Base-by-base conservation (phyloP, 2,797 vertebrate species). In the Mycteria americana region DNA sequence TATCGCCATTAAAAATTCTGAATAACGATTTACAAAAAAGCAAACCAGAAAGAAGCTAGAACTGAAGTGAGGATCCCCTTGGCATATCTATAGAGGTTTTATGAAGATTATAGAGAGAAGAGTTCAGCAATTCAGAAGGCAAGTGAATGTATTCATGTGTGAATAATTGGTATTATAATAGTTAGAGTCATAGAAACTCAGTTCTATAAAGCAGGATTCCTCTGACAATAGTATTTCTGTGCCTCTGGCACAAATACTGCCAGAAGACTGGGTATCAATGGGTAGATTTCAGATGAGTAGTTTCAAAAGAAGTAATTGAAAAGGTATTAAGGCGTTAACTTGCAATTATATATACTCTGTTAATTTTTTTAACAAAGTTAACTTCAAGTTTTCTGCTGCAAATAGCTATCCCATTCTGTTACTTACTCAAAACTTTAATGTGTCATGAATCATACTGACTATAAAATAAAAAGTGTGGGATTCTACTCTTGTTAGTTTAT, bases 151-250 rank as follows among this genome's bases (percentile, higher is more conserved):
- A 92, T 92, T 96, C 89, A 93, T 91, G 72, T 96, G 95, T 95
- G 93, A 96, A 95, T 96, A 96, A 96, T 96, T 96, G 89, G 84
- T 91, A 80, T 97, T 95, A 87, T 83, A 95, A 95, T 93, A 94
- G 72, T 92, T 89, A 45, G 88, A 91, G 86, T 92, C 95, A 86
- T 8, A 83, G 93, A 93, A 97, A 89, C 74, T 96, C 81, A 74
- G 74, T 80, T 92, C 75, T 92, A 0, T 68, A 77, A 83, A 83
- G 85, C 14, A 6, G 68, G 45, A 91, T 91, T 96, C 91, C 94
- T 97, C 69, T 93, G 91, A 93, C 84, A 96, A 74, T 83, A 89
- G 68, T 85, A 72, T 80, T 96, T 91, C 87, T 63, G 56, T 74
- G 91, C 91, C 72, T 95, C 84, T 96, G 89, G 91, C 91, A 91